Conservation (phyloP, 2,113 vertebrate species). For the Catharus fuscescens region DNA sequence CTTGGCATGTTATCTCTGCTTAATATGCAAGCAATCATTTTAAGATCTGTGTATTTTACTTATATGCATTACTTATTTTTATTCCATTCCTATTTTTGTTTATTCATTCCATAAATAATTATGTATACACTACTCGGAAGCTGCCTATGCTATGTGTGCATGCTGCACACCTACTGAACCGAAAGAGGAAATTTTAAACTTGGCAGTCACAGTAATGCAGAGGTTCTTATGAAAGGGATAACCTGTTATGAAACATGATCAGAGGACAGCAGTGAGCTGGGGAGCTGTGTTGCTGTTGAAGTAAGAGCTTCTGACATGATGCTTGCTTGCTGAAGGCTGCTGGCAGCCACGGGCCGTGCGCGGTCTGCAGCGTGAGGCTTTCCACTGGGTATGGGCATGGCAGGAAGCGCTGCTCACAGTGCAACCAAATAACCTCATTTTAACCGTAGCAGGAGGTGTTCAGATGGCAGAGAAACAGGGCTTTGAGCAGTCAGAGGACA, state of each 20-base stretch:
- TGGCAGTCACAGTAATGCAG: background rate
- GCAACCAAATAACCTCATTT: background rate
- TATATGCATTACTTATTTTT: no score
- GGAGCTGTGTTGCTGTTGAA: background rate
- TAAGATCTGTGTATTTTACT: background rate
- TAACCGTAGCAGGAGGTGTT: background rate
- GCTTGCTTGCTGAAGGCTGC: background rate
- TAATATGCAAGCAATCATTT: background rate
- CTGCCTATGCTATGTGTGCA: rapidly evolving
- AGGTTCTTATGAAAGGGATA: background rate
- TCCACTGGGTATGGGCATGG: rapidly evolving
- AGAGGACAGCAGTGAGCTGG: background rate
- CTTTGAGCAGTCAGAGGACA: background rate
- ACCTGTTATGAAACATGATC: background rate
- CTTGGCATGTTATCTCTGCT: background rate
- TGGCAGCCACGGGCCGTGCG: background rate
- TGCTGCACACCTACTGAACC: background rate
- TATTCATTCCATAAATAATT: no score
- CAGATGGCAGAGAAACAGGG: background rate
- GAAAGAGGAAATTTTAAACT: background rate
- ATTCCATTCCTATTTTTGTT: background rate
- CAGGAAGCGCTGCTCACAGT: background rate
- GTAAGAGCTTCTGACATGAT: background rate
- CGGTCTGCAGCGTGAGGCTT: rapidly evolving
- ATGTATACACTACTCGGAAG: background rate